phyloP scores from a whole-genome alignment of 1,140 invertebrate genomes.

The Aphelenchoides besseyi region DNA sequence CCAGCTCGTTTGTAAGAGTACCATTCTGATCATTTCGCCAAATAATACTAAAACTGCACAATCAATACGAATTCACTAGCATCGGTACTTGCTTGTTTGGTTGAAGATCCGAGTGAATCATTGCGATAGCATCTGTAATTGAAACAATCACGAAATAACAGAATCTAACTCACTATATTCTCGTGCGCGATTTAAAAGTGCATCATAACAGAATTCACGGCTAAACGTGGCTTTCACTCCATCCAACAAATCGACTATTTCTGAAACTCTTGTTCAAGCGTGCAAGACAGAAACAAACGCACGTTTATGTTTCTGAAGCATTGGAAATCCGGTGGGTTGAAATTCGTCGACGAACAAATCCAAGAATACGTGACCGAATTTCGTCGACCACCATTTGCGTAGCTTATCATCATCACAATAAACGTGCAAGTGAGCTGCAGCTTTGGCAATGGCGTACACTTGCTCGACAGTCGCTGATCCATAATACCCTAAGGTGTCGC shows the following conservation, averaged over 20 bases:
- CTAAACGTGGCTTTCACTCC: background rate
- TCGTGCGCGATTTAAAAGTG: background rate
- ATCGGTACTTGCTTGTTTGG: too few relatives aligned
- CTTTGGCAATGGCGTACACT: background rate
- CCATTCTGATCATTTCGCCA: background rate
- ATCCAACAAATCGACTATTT: background rate
- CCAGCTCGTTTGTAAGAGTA: background rate
- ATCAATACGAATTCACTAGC: too few relatives aligned
- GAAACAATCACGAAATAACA: background rate
- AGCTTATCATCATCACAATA: background rate
- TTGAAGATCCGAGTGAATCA: background rate
- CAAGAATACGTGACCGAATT: background rate
- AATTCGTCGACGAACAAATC: constrained; percentile 1
- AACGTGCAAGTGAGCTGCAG: constrained; percentile 3
- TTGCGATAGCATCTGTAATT: background rate
- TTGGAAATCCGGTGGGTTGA: background rate
- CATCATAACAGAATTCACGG: background rate
- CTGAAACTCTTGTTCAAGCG: background rate
- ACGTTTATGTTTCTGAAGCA: background rate
- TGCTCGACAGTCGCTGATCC: background rate
- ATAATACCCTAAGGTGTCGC: background rate
- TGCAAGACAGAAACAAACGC: background rate
- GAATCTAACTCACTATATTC: background rate
- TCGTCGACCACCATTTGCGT: background rate
- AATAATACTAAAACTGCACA: too few relatives aligned